Conservation (phyloP, 92 coral and sea anemone genomes). For the Epizoanthus ramosus region DNA sequence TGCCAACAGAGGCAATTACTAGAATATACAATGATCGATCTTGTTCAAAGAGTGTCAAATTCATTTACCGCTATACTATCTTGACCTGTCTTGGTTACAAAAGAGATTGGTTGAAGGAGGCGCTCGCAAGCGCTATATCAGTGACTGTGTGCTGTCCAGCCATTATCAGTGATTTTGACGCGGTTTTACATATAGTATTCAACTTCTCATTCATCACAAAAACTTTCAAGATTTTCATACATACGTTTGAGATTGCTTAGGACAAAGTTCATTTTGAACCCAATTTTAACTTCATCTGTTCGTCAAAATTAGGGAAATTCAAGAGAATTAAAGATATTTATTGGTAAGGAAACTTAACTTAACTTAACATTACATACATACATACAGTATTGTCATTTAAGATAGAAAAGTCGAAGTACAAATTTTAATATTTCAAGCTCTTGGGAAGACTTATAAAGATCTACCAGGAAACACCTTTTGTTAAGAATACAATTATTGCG, state of each 20-base stretch:
- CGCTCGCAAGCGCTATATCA: slow-evolving; percentile 20
- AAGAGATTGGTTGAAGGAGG: background rate
- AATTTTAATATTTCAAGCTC: background rate
- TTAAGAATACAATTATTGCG: slow-evolving; percentile 41
- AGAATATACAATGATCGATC: background rate
- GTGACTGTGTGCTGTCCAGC: slow-evolving; percentile 1
- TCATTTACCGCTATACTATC: slow-evolving; percentile 33
- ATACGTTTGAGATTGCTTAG: slow-evolving; percentile 12
- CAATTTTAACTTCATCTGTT: slow-evolving; percentile 2
- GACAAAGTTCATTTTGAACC: background rate
- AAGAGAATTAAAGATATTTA: slow-evolving; percentile 39
- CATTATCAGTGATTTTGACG: background rate
- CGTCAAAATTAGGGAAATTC: slow-evolving; percentile 31
- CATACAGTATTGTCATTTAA: slow-evolving; percentile 16
- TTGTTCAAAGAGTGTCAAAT: slow-evolving; percentile 14
- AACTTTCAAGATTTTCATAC: background rate
- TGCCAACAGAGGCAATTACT: background rate
- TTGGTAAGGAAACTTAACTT: slow-evolving; percentile 37
- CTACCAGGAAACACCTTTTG: slow-evolving; percentile 31
- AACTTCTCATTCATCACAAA: background rate
- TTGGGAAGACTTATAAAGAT: slow-evolving; percentile 28
- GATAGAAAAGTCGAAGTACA: slow-evolving; percentile 11
- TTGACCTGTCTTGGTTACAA: slow-evolving; percentile 17
- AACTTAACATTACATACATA: background rate
- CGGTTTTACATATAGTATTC: background rate